Base-by-base conservation (phyloP, 2,113 vertebrate genomes). In the Semicossyphus pulcher region DNA sequence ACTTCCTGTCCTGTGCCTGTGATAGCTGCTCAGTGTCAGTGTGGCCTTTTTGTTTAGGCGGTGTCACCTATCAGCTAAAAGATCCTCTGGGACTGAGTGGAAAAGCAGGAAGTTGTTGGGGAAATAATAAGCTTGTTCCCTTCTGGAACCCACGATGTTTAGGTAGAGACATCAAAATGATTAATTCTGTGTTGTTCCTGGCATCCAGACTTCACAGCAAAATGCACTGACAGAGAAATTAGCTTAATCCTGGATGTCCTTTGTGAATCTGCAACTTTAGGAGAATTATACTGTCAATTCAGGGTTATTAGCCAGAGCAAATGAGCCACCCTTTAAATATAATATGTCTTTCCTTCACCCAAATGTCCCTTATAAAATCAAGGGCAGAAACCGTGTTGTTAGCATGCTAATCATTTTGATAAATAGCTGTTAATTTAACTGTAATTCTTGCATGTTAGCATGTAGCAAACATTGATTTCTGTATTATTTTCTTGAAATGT, bases 131-230 rank as follows among this genome's bases (percentile, higher is more conserved):
- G n/a, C 14, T 12, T 7, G 48, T 23, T 73, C 36, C 53, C 42
- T 61, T 82, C 56, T 71, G 72, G 71, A 69, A 79, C 37, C 2
- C 52, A 75, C 79, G 59, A 47, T 62, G 54, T 58, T 71, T 37
- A 7, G 51, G 34, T 68, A 11, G 54, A 31, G 56, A 48, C 25
- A 31, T 66, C 28, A 42, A 18, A 64, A 57, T 45, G 14, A 69
- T 57, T 31, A 31, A 31, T 58, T 48, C 42, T 39, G 72, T 51
- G 36, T 49, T 41, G n/a, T 18, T 63, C 16, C 48, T 57, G 49
- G 52, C 29, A 4, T 23, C 34, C 42, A 25, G 1, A 51, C 34
- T 20, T 41, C 44, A 39, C 5, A 5, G 6, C 11, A 37, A 39
- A 25, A 42, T 2, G 11, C 60, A 26, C 42, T 7, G 54, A 28